A percentile compares a stretch with the other conserved stretches of the same genome.
phyloP scores from a whole-genome alignment of 2,797 vertebrate species.

The Clarias fuscus region DNA sequence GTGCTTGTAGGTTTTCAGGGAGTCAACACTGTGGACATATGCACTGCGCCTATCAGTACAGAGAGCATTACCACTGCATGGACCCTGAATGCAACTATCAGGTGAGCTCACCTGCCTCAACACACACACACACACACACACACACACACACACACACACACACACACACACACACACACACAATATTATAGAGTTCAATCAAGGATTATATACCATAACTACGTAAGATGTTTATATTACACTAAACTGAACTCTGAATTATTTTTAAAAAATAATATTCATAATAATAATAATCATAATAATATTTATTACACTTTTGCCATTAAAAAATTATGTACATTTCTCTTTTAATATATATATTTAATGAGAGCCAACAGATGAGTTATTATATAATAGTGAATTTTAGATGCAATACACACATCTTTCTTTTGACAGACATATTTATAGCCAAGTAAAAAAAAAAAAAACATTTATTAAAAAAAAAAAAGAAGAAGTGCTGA shows the following conservation, averaged over 20 bases:
- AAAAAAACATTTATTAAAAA: background rate
- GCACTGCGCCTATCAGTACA: conserved; percentile 98
- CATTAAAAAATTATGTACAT: background rate
- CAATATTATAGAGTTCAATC: background rate
- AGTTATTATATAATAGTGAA: background rate
- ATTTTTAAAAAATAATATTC: too few species aligned
- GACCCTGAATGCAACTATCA: conserved; percentile 99
- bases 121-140: background rate
- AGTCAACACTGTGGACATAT: conserved; percentile 98
- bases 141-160: background rate
- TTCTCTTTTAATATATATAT: background rate
- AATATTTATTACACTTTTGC: background rate
- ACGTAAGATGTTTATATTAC: background rate
- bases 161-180: background rate
- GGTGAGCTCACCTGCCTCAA: conserved; percentile 71
- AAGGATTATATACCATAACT: background rate
- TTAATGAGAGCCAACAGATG: background rate
- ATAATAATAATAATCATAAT: background rate
- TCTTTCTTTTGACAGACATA: background rate
- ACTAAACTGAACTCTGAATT: background rate
- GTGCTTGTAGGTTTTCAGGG: conserved; percentile 88
- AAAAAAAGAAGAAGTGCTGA: background rate
- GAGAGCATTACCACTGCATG: conserved; percentile 99
- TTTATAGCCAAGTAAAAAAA: background rate
- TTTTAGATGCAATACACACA: background rate